Conservation (phyloP, 2,113 vertebrate species). For the Cariama cristata region DNA sequence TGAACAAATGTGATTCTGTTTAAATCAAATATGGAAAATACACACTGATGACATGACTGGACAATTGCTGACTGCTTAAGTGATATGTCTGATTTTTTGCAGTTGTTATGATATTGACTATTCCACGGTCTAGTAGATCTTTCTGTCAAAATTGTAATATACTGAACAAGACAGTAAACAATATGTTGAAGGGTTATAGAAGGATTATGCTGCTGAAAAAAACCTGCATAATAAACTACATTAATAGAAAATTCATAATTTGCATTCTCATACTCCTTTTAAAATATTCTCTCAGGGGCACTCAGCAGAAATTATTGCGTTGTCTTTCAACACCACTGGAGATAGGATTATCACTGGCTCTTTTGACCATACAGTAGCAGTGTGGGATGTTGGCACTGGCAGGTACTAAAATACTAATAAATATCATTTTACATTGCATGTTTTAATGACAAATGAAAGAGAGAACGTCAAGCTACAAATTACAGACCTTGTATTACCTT, state of each 20-base stretch:
- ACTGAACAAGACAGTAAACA: not conserved
- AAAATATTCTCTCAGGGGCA: conserved; percentile 83
- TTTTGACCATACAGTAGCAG: conserved; percentile 88
- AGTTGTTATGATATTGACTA: not conserved
- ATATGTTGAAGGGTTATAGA: not conserved
- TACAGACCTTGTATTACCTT: not conserved
- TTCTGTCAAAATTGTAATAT: not conserved
- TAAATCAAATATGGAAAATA: not conserved
- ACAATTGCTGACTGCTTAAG: not conserved
- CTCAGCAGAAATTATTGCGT: conserved; percentile 88
- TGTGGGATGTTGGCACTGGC: conserved; percentile 91
- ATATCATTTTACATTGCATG: not conserved
- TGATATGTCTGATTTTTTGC: not conserved
- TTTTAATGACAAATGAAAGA: not conserved
- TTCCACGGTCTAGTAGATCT: not conserved
- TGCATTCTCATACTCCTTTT: not conserved
- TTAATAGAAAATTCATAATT: not conserved
- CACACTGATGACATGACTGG: not conserved
- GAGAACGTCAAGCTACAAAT: not conserved
- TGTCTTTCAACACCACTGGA: conserved; percentile 90
- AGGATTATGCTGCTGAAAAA: not conserved
- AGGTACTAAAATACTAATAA: conserved; percentile 77
- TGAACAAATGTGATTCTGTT: not conserved
- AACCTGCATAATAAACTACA: not conserved
- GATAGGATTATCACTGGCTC: conserved; percentile 91